Conservation (phyloP, 2,888 invertebrate genomes). For the Chrysolina americana region DNA sequence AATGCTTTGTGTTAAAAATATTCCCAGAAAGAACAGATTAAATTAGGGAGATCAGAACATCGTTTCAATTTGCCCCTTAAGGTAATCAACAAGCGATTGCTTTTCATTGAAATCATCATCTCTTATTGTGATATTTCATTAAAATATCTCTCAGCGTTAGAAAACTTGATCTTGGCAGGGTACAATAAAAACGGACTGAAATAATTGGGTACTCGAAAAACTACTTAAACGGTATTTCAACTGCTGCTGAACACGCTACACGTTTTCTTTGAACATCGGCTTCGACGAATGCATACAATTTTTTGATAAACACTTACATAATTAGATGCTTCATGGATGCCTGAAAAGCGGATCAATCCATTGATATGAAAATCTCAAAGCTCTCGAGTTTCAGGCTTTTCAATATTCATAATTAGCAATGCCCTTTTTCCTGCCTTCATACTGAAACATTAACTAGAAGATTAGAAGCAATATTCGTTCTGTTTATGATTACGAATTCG, state of each 20-base stretch:
- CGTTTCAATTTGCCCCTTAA: not conserved
- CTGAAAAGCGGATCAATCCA: slow-evolving; percentile 3
- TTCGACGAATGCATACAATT: slow-evolving; percentile 3
- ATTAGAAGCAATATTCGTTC: not conserved
- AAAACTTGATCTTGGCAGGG: not conserved
- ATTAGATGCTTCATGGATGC: slow-evolving; percentile 3
- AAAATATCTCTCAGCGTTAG: not conserved
- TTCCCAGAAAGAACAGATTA: too few species aligned
- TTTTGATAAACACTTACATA: slow-evolving; percentile 1
- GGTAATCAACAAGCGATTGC: not conserved
- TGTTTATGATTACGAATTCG: not conserved
- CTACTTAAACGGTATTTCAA: not conserved
- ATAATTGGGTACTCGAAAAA: slow-evolving; percentile 4
- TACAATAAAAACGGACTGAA: not conserved
- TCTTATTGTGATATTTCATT: not conserved
- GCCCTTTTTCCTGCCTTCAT: not conserved
- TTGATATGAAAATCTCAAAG: not conserved
- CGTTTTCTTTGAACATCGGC: not conserved
- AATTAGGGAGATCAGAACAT: too few species aligned
- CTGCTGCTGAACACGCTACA: not conserved
- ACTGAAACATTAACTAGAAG: not conserved
- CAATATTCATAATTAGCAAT: slow-evolving; percentile 21
- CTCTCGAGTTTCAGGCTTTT: not conserved
- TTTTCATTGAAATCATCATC: too few species aligned
- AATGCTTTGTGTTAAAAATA: too few species aligned